Evolutionary conservation across 1,140 invertebrate genomes (phyloP), one percentile per base, ranked within the genome.

Genomic region (Phocides pigmalion): DNA sequence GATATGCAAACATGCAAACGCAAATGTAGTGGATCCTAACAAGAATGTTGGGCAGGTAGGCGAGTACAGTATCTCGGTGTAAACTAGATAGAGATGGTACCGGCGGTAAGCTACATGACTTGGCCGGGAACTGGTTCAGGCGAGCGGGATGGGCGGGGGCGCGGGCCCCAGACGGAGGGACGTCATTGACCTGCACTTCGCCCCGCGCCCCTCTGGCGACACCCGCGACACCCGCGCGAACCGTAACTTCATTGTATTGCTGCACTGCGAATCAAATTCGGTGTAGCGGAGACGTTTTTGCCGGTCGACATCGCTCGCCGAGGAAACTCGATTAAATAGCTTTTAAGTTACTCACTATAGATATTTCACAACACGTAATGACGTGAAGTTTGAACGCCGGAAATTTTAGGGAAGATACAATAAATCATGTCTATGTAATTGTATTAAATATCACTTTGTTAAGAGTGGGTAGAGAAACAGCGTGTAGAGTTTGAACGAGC

Each of bases 151-250:
- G 64, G 28, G 62, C 44, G 66, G 67, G 74, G 70, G 75, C 47
- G 73, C 66, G 79, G 79, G 74, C 76, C 78, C 82, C 82, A 87
- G 86, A 89, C 86, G 82, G 75, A 81, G 82, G 82, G 79, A 79
- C 86, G 86, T 87, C 86, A 89, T 89, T 87, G 86, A 89, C 86
- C 86, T 87, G 78, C 68, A 74, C 70, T 76, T 75, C 67, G 65
- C 62, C 79, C 65, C 58, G 64, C 63, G 61, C 65, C 66, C 68
- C 46, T 51, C 32, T 44, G 35, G 74, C 81, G 71, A 77, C 82
- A 76, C 76, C 76, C 73, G 74, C 79, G 73, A 77, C 82, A 76
- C 76, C 76, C 73, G 74, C 79, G 73, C 76, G 64, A 79, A 82
- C 84, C 81, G 79, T 85, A 85, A 86, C 81, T 82, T 81, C 77